Conservation (phyloP, 1,140 invertebrate species). For the Drosophila sucinea region DNA sequence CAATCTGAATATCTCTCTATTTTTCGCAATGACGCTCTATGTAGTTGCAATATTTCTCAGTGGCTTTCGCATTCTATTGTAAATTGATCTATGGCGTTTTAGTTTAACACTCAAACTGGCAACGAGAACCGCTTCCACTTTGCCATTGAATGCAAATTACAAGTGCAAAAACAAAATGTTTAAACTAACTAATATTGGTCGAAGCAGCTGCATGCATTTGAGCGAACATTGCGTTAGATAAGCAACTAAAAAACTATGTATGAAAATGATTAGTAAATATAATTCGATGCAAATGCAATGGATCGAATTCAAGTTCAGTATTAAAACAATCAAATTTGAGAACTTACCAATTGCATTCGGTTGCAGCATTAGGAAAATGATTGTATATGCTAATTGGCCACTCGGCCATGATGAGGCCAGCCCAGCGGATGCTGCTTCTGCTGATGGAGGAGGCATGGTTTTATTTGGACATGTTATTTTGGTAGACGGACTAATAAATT, state of each 20-base stretch:
- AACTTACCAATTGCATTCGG: conserved; percentile 57
- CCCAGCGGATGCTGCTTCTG: conserved; percentile 32
- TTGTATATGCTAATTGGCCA: conserved; percentile 60
- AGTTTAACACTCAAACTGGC: conserved; percentile 41
- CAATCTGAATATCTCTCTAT: background rate
- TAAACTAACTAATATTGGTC: background rate
- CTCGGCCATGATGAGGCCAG: conserved; percentile 18
- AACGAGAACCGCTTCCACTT: conserved; percentile 28
- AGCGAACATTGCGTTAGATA: background rate
- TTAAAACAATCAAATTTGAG: background rate
- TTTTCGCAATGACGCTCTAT: background rate
- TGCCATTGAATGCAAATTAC: conserved; percentile 66
- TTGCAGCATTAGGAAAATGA: conserved; percentile 55
- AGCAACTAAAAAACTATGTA: conserved; percentile 25
- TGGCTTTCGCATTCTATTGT: conserved; percentile 39
- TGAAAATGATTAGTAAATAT: conserved; percentile 3
- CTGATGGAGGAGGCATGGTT: conserved; percentile 56
- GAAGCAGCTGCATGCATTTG: conserved; percentile 29
- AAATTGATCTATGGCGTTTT: conserved; percentile 67
- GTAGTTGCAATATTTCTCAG: background rate
- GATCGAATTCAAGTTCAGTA: conserved; percentile 34
- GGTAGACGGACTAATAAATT: conserved; percentile 35
- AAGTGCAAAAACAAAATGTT: conserved; percentile 62
- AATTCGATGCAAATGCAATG: conserved; percentile 9
- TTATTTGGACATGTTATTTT: conserved; percentile 37